A percentile compares a stretch with the other conserved stretches of the same genome.
Evolutionary conservation across 2,113 vertebrate genomes (phyloP).

Genomic region (Tyto alba): DNA sequence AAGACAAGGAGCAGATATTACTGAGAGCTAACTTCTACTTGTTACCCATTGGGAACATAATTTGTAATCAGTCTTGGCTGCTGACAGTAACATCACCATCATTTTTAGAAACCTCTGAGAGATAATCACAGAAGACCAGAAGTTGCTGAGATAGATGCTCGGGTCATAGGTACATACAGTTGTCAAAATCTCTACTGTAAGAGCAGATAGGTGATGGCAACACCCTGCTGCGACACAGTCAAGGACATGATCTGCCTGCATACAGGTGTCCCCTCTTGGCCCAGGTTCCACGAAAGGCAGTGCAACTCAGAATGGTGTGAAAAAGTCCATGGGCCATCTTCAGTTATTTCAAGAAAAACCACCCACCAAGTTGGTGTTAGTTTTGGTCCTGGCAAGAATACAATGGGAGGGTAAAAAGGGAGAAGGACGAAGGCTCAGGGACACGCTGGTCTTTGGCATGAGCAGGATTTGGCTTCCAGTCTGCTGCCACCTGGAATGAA

Average conservation of each 20-base stretch:
- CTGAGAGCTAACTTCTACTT: neutral
- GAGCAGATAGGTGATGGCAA: neutral
- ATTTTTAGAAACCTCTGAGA: neutral
- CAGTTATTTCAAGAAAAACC: neutral
- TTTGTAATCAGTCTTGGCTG: neutral
- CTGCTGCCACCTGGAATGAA: constrained; percentile 34
- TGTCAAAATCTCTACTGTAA: neutral
- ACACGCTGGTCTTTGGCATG: neutral
- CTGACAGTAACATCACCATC: neutral
- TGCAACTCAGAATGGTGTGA: neutral
- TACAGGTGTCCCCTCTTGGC: neutral
- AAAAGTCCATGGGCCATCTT: neutral
- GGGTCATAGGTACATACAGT: neutral
- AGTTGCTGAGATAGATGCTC: neutral
- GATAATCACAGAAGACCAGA: neutral
- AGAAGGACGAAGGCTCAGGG: neutral
- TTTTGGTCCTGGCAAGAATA: neutral
- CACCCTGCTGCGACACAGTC: neutral
- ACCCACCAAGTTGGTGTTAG: neutral
- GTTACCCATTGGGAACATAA: neutral
- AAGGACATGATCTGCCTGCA: neutral
- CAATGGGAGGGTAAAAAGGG: neutral
- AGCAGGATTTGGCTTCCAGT: constrained; percentile 25
- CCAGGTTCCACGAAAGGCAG: neutral
- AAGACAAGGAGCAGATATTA: neutral